Percentiles rank a stretch among this genome's conserved stretches.
Conservation (phyloP, 2,113 vertebrate species). For the Poecile atricapillus region DNA sequence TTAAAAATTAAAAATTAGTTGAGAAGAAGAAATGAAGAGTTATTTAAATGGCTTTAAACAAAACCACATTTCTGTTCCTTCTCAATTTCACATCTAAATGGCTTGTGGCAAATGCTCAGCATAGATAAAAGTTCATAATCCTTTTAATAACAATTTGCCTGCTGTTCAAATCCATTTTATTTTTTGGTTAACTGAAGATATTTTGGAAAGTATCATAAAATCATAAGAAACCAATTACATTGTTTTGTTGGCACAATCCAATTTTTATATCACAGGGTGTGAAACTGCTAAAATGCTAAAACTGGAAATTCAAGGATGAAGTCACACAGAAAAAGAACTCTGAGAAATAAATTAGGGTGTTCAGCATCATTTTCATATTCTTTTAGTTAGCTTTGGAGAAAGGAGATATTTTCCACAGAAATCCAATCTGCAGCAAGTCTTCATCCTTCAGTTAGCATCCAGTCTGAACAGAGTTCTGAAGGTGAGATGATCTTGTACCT, state of each 20-base stretch:
- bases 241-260: not conserved
- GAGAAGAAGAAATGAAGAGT: not conserved
- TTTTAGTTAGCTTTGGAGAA: not conserved
- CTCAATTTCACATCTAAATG: constrained; percentile 10
- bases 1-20: not conserved
- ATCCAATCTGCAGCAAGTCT: not conserved
- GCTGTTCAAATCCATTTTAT: not conserved
- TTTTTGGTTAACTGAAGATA: constrained; percentile 4
- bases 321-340: not conserved
- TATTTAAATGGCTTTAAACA: not conserved
- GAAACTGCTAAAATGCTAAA: not conserved
- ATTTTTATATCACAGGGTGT: not conserved
- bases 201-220: not conserved
- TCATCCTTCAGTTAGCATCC: not conserved
- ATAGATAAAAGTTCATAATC: constrained; percentile 12
- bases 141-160: not conserved
- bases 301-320: not conserved
- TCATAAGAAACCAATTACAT: not conserved
- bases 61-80: constrained; percentile 11
- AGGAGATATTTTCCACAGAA: not conserved
- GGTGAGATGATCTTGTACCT: not conserved
- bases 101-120: not conserved
- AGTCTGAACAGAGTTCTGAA: not conserved
- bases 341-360: not conserved
- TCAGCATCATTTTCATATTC: not conserved